These are phyloP conservation scores for Panthera tigris DNA, from an alignment of 2,113 vertebrate genomes.

Conservation along the genomic window DNA sequence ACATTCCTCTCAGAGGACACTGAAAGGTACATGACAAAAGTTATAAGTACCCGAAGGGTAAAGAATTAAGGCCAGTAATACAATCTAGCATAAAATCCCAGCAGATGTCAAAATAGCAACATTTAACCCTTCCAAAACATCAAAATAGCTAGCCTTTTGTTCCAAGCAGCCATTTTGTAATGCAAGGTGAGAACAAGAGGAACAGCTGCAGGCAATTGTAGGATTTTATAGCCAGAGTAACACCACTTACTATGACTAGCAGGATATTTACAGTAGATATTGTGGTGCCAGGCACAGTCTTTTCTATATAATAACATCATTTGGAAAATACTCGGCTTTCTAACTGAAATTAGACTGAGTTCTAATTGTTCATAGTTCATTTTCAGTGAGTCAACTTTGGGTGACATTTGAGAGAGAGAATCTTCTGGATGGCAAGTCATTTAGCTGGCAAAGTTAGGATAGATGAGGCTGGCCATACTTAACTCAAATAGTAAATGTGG, in stretches of 20 bases:
- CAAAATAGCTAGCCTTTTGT: neutral
- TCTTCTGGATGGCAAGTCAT: neutral
- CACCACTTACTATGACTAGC: neutral
- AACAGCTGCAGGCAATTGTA: constrained; percentile 37
- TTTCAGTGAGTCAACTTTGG: neutral
- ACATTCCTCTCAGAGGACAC: neutral
- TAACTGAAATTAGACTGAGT: neutral
- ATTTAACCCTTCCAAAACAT: neutral
- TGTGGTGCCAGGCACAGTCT: neutral
- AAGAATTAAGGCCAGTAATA: neutral
- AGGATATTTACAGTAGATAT: constrained; percentile 14
- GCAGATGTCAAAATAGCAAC: neutral
- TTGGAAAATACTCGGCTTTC: neutral
- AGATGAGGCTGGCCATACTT: neutral
- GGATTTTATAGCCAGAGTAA: neutral
- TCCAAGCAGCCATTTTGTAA: constrained; percentile 44
- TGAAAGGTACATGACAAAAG: neutral
- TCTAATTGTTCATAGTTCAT: neutral
- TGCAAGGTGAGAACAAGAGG: constrained; percentile 52
- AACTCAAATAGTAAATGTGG: neutral
- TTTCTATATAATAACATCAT: neutral
- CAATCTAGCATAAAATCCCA: constrained; percentile 40
- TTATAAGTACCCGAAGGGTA: neutral
- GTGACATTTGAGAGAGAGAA: neutral
- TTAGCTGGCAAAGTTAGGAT: neutral